phyloP scores from a whole-genome alignment of 2,113 vertebrate genomes.

The Larimichthys polyactis region DNA sequence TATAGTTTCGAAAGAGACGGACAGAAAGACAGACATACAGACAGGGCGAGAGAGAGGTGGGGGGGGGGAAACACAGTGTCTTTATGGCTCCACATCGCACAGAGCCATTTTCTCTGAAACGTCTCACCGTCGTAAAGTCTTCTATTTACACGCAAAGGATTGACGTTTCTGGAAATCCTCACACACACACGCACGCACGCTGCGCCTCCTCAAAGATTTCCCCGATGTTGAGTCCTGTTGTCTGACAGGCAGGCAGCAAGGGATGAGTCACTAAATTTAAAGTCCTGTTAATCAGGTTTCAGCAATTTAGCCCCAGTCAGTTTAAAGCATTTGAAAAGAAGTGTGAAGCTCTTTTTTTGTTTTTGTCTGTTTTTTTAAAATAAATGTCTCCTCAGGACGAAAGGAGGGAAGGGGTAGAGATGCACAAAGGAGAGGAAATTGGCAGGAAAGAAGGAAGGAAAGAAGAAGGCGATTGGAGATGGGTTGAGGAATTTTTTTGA shows the following conservation, averaged over 20 bases:
- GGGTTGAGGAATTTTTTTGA: conserved; percentile 66
- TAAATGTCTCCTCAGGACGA: conserved; percentile 62
- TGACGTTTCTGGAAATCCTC: conserved; percentile 48
- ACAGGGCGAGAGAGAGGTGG: conserved; percentile 42
- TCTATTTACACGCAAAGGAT: conserved; percentile 70
- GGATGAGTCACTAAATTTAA: conserved; percentile 58
- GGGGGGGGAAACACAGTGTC: conserved; percentile 68
- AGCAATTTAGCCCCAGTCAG: conserved; percentile 58
- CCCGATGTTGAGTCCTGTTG: conserved; percentile 41
- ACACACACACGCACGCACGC: background rate
- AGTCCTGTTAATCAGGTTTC: conserved; percentile 61
- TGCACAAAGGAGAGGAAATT: conserved; percentile 62
- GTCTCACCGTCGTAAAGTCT: conserved; percentile 42
- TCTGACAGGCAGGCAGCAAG: conserved; percentile 52
- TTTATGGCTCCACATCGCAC: conserved; percentile 58
- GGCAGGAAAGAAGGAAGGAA: conserved; percentile 71
- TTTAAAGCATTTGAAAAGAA: conserved; percentile 76
- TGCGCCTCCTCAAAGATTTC: conserved; percentile 32
- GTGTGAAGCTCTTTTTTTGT: conserved; percentile 43
- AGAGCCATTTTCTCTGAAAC: conserved; percentile 61
- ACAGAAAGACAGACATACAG: conserved; percentile 61
- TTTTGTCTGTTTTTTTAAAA: conserved; percentile 5
- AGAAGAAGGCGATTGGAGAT: conserved; percentile 25
- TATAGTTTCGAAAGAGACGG: conserved; percentile 57
- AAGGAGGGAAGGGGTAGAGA: conserved; percentile 16